phyloP scores from a whole-genome alignment of 2,888 invertebrate species.

The Oeneis ivallda region DNA sequence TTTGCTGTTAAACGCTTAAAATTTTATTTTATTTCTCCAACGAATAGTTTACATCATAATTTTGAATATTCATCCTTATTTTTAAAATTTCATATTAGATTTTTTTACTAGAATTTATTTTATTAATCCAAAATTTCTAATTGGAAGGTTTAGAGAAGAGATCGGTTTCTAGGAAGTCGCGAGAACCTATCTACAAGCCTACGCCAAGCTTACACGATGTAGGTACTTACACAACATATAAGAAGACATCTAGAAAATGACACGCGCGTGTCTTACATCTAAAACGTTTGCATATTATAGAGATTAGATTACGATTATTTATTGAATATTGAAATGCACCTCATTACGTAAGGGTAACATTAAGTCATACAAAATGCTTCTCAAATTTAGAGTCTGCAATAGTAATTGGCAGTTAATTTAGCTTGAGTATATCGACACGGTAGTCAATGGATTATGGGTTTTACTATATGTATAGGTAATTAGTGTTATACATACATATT shows the following conservation, averaged over 20 bases:
- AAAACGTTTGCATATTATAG: conserved; percentile 65
- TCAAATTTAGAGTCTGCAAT: conserved; percentile 54
- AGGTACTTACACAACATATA: conserved; percentile 66
- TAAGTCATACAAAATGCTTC: conserved; percentile 56
- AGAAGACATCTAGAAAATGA: conserved; percentile 74
- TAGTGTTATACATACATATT: conserved; percentile 25
- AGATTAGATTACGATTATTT: conserved; percentile 75
- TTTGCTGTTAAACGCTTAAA: conserved; percentile 38
- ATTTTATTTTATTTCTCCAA: conserved; percentile 39
- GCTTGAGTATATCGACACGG: conserved; percentile 18
- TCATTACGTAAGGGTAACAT: conserved; percentile 66
- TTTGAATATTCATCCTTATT: conserved; percentile 47
- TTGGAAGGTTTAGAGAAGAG: conserved; percentile 77
- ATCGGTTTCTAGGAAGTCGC: conserved; percentile 77
- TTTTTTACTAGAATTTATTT: conserved; percentile 58
- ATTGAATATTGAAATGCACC: conserved; percentile 74
- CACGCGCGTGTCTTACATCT: conserved; percentile 70
- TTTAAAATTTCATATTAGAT: conserved; percentile 60
- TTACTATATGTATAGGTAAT: conserved; percentile 36
- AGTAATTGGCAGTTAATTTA: conserved; percentile 34
- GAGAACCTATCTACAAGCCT: conserved; percentile 77
- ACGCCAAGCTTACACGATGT: conserved; percentile 74
- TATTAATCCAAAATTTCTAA: conserved; percentile 67
- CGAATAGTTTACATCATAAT: conserved; percentile 52
- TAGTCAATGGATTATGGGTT: conserved; percentile 30